A percentile compares a stretch with the other conserved stretches of the same genome.
phyloP scores from a whole-genome alignment of 1,140 invertebrate genomes.

The Drosophila murphyi region DNA sequence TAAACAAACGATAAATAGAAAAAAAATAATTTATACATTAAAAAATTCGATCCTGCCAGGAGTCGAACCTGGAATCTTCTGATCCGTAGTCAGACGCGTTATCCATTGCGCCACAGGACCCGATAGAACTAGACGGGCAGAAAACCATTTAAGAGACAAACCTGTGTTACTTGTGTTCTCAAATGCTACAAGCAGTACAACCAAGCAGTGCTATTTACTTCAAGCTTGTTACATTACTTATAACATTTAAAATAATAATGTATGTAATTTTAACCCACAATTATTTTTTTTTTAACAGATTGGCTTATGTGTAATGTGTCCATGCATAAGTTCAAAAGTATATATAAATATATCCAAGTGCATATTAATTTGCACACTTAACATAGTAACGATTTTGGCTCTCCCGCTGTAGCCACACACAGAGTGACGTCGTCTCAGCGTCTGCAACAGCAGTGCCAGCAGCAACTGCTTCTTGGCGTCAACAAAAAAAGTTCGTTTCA shows the following conservation, averaged over 20 bases:
- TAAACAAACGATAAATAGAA: not conserved
- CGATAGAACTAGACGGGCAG: accelerated
- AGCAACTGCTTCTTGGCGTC: constrained; percentile 18
- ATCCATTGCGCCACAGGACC: constrained; percentile 90
- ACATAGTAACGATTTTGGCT: not conserved
- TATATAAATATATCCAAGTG: not conserved
- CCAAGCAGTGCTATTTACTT: constrained; percentile 10
- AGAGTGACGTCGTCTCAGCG: constrained; percentile 8
- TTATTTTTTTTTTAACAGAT: not conserved
- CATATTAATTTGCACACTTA: not conserved
- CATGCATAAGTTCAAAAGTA: not conserved
- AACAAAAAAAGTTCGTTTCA: constrained; percentile 24
- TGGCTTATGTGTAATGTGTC: not conserved
- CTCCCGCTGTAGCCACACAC: not conserved
- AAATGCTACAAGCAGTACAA: constrained; percentile 13
- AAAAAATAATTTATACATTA: not conserved
- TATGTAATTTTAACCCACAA: not conserved
- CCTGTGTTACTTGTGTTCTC: not conserved
- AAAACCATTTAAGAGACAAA: not conserved
- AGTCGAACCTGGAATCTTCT: constrained; percentile 91
- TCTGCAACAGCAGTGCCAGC: constrained; percentile 14
- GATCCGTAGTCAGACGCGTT: constrained; percentile 90
- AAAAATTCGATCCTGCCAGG: constrained; percentile 87
- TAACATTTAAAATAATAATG: no score
- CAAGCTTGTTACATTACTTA: no score